Conservation (phyloP, 30 jellyfish, hydroid and myxozoan species). For the Turritopsis rubra region DNA sequence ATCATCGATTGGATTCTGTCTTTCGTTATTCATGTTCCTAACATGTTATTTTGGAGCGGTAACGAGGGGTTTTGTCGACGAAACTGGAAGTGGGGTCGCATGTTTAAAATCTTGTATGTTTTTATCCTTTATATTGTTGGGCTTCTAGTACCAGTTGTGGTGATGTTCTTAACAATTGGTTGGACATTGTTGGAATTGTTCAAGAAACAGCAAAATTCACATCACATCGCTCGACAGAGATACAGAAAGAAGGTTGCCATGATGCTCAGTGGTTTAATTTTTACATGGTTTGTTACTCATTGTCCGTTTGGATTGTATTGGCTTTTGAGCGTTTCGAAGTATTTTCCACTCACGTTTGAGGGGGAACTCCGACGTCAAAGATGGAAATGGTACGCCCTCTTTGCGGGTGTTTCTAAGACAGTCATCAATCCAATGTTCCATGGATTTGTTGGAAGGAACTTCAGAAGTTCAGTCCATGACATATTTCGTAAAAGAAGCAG, state of each 20-base stretch:
- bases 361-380: not conserved
- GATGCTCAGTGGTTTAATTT: not conserved
- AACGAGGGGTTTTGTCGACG: not conserved
- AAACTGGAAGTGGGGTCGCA: slow-evolving; percentile 2
- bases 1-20: not conserved
- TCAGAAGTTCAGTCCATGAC: not conserved
- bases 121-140: not conserved
- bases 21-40: not conserved
- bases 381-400: slow-evolving; percentile 19
- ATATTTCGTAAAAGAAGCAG: not conserved
- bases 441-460: not conserved
- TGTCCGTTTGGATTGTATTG: not conserved
- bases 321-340: not conserved
- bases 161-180: not conserved
- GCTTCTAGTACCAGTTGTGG: not conserved
- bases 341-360: not conserved
- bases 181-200: not conserved
- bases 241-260: not conserved
- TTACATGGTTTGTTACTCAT: not conserved
- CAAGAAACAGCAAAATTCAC: not conserved
- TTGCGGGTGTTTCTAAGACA: not conserved
- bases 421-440: not conserved
- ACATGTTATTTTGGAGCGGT: not conserved
- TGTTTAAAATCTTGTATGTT: not conserved
- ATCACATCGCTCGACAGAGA: not conserved